These are phyloP conservation scores for Andrena fulva DNA, from an alignment of 2,888 invertebrate species.

Conservation along the genomic window DNA sequence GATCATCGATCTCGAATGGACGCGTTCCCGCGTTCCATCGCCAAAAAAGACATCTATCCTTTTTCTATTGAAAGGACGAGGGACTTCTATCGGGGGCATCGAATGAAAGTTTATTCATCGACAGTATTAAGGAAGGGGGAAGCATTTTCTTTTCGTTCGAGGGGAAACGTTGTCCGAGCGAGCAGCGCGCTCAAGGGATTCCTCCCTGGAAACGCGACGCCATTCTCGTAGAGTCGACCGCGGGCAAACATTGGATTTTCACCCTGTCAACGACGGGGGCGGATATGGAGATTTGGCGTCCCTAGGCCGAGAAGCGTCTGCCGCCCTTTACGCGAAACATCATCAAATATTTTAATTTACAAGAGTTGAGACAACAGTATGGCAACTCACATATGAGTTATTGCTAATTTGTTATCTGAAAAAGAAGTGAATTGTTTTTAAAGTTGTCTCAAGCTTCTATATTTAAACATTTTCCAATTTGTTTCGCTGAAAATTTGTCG, in stretches of 20 bases:
- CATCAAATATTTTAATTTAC: too few species aligned
- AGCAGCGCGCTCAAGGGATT: slow-evolving; percentile 7
- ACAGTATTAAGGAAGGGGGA: slow-evolving; percentile 60
- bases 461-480: too few species aligned
- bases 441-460: too few species aligned
- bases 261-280: too few species aligned
- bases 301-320: too few species aligned
- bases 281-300: too few species aligned
- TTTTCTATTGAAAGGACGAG: slow-evolving; percentile 54
- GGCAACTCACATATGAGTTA: too few species aligned
- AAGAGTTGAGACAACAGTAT: too few species aligned
- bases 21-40: slow-evolving; percentile 45
- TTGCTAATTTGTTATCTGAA: too few species aligned
- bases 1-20: slow-evolving; percentile 53
- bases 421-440: too few species aligned
- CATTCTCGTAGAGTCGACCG: neutral
- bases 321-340: too few species aligned
- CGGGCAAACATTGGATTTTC: neutral
- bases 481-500: too few species aligned
- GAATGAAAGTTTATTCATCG: slow-evolving; percentile 66
- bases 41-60: slow-evolving; percentile 54
- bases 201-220: slow-evolving; percentile 18
- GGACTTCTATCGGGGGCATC: slow-evolving; percentile 60
- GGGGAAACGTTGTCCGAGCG: slow-evolving; percentile 30
- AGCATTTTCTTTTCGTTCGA: slow-evolving; percentile 19